These are phyloP conservation scores for Gonatopus flavifemur DNA, from an alignment of 1,140 invertebrate species.

Conservation along the genomic window DNA sequence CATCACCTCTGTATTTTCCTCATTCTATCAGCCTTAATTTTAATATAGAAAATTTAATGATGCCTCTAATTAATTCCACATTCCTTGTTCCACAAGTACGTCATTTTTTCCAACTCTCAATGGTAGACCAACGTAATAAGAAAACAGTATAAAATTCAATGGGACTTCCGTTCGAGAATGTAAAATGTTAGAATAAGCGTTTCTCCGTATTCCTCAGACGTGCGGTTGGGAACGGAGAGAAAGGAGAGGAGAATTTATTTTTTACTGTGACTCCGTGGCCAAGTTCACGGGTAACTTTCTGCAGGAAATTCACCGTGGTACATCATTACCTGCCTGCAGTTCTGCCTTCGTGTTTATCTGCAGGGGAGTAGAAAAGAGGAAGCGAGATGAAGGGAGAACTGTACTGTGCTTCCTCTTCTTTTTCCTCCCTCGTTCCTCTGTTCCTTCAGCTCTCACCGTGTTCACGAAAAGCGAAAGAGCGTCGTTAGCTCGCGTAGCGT, in stretches of 20 bases:
- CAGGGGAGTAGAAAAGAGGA: conserved; percentile 9
- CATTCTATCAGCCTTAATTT: no score
- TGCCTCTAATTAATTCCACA: no score
- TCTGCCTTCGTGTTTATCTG: conserved; percentile 14
- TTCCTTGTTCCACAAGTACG: no score
- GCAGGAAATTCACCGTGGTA: conserved; percentile 36
- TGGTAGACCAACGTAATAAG: no score
- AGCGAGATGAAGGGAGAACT: background rate
- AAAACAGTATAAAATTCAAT: no score
- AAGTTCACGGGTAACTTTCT: conserved; percentile 33
- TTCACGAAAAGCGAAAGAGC: conserved; percentile 46
- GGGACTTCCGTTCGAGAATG: no score
- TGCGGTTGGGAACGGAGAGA: conserved; percentile 3
- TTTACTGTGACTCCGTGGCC: conserved; percentile 19
- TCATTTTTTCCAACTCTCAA: no score
- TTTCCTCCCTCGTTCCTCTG: conserved; percentile 23
- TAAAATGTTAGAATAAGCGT: background rate
- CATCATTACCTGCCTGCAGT: conserved; percentile 36
- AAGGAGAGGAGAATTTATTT: conserved; percentile 24
- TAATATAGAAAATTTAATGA: no score
- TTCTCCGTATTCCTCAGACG: conserved; percentile 5
- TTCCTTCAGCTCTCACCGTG: conserved; percentile 19
- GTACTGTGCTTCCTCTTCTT: conserved; percentile 18
- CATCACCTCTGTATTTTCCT: no score
- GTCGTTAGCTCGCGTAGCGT: conserved; percentile 43